Evolutionary conservation across 2,797 vertebrate species (phyloP).

Genomic region (Masticophis lateralis): DNA sequence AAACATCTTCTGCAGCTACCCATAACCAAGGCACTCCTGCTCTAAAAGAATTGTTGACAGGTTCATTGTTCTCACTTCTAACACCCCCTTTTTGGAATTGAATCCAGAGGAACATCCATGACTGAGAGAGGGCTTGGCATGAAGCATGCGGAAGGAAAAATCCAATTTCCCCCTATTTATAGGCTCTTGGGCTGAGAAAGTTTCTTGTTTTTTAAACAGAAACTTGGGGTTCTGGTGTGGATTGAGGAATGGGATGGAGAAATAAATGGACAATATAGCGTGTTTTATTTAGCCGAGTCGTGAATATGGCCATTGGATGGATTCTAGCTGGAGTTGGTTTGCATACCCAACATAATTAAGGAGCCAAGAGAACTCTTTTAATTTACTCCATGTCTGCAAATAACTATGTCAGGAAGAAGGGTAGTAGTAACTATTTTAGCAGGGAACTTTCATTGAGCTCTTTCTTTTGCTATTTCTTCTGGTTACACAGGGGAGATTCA

Average conservation of each 20-base stretch:
- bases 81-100: neutral
- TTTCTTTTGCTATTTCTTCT: neutral
- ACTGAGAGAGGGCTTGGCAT: slow-evolving; percentile 55
- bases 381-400: neutral
- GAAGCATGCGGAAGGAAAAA: slow-evolving; percentile 59
- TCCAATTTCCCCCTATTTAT: slow-evolving; percentile 48
- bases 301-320: neutral
- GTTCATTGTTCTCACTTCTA: neutral
- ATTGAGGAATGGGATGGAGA: neutral
- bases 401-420: neutral
- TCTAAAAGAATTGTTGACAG: neutral
- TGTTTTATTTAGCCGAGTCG: neutral
- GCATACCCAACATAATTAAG: neutral
- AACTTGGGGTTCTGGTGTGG: neutral
- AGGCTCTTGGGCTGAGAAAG: slow-evolving; percentile 11
- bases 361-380: neutral
- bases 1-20: neutral
- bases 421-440: neutral
- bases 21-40: neutral
- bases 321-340: neutral
- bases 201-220: neutral
- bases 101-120: neutral
- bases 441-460: neutral
- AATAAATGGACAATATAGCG: neutral
- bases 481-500: neutral